These are phyloP conservation scores for Poeciliopsis turrubarensis DNA, from an alignment of 2,113 vertebrate species.

Conservation along the genomic window DNA sequence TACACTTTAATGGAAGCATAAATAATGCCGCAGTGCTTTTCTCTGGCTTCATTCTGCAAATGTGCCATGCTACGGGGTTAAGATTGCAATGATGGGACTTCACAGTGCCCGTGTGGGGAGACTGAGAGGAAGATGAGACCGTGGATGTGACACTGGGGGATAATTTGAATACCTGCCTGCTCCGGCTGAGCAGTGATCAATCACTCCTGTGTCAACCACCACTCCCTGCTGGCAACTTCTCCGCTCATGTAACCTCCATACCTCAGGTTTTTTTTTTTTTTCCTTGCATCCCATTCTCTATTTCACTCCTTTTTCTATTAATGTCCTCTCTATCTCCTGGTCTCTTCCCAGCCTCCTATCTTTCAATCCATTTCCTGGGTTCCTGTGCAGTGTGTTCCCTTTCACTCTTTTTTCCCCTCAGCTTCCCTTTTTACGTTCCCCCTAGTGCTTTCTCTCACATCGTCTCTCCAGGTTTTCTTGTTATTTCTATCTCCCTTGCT, in stretches of 20 bases:
- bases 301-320: slow-evolving; percentile 24
- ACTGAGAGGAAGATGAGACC: slow-evolving; percentile 32
- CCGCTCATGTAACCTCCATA: slow-evolving; percentile 41
- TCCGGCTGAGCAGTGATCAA: slow-evolving; percentile 68
- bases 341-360: slow-evolving; percentile 36
- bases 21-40: not conserved
- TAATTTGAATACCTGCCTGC: slow-evolving; percentile 77
- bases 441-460: slow-evolving; percentile 36
- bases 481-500: slow-evolving; percentile 53
- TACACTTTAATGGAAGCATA: not conserved
- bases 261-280: slow-evolving; percentile 15
- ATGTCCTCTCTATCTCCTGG: slow-evolving; percentile 40
- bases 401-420: slow-evolving; percentile 25
- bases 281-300: not conserved
- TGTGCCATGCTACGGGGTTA: not conserved
- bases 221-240: slow-evolving; percentile 63
- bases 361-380: slow-evolving; percentile 33
- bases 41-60: slow-evolving; percentile 7
- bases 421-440: slow-evolving; percentile 18
- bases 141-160: slow-evolving; percentile 53
- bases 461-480: slow-evolving; percentile 60
- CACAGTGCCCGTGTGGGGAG: slow-evolving; percentile 35
- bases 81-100: slow-evolving; percentile 31
- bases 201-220: slow-evolving; percentile 66
- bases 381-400: slow-evolving; percentile 31